phyloP scores from a whole-genome alignment of 1,140 invertebrate genomes.

The Drosophila watanabei region DNA sequence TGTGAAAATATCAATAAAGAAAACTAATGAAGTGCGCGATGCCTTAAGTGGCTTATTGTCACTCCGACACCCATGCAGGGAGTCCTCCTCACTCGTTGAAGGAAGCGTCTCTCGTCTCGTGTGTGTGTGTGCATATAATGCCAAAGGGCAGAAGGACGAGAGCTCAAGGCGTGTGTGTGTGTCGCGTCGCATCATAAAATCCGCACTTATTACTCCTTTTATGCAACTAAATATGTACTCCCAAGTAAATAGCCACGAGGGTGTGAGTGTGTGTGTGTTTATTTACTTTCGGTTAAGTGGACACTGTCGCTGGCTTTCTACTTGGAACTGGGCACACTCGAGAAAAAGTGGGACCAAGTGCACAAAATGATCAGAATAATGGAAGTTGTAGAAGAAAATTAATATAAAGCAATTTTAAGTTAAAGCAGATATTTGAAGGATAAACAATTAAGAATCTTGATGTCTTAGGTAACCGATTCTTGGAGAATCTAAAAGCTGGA shows the following conservation, averaged over 20 bases:
- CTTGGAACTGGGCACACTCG: background rate
- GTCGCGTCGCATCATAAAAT: conserved; percentile 73
- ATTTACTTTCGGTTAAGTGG: conserved; percentile 73
- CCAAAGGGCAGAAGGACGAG: conserved; percentile 67
- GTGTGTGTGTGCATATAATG: conserved; percentile 37
- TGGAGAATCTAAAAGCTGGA: no score
- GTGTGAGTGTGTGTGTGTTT: conserved; percentile 43
- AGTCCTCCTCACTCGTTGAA: conserved; percentile 15
- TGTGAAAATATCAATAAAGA: conserved; percentile 84
- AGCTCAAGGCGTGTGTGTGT: conserved; percentile 24
- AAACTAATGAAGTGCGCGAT: conserved; percentile 83
- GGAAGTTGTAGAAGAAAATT: background rate
- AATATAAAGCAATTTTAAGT: no score
- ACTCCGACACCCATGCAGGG: conserved; percentile 60
- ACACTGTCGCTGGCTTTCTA: conserved; percentile 42
- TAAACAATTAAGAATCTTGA: background rate
- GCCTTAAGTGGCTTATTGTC: conserved; percentile 82
- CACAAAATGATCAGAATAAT: accelerated
- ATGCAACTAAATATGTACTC: conserved; percentile 65
- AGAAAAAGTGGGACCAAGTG: background rate
- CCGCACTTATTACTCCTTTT: conserved; percentile 79
- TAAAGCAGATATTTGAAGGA: no score
- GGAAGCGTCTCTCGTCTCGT: background rate
- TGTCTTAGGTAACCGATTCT: no score
- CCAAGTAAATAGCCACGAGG: conserved; percentile 65